A percentile compares a stretch with the other conserved stretches of the same genome.
Conservation (phyloP, 1,140 invertebrate species). For the Microvelia longipes region DNA sequence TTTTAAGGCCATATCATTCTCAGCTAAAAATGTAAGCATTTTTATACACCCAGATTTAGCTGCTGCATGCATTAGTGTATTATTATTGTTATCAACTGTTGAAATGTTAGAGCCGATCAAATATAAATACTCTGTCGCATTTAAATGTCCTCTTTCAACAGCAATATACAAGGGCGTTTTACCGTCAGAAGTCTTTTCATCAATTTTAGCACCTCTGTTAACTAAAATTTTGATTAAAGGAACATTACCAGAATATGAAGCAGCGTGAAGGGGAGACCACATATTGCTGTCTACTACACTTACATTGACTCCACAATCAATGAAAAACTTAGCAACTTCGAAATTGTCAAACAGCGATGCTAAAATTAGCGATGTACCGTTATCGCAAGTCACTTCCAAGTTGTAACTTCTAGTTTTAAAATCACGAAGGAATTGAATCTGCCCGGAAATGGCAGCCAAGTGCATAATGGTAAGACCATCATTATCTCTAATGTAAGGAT, state of each 20-base stretch:
- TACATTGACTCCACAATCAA: not conserved
- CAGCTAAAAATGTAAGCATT: not conserved
- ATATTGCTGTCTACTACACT: not conserved
- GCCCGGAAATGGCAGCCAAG: not conserved
- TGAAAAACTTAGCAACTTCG: not conserved
- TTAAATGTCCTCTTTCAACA: not conserved
- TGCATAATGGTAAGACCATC: not conserved
- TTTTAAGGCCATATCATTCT: not conserved
- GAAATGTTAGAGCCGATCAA: not conserved
- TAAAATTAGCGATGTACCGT: not conserved
- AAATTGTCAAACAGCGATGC: not conserved
- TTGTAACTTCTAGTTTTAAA: not conserved
- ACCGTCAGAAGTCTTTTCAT: not conserved
- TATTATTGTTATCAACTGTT: not conserved
- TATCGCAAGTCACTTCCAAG: not conserved
- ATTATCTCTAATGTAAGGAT: not conserved
- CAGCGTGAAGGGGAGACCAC: not conserved
- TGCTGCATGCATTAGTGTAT: not conserved
- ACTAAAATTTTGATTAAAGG: not conserved
- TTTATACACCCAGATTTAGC: not conserved
- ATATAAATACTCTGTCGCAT: not conserved
- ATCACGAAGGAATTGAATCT: not conserved
- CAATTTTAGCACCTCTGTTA: not conserved
- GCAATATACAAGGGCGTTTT: not conserved
- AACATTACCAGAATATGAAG: not conserved